Base-by-base conservation (phyloP, 2,113 vertebrate species). In the Cacatua alba region DNA sequence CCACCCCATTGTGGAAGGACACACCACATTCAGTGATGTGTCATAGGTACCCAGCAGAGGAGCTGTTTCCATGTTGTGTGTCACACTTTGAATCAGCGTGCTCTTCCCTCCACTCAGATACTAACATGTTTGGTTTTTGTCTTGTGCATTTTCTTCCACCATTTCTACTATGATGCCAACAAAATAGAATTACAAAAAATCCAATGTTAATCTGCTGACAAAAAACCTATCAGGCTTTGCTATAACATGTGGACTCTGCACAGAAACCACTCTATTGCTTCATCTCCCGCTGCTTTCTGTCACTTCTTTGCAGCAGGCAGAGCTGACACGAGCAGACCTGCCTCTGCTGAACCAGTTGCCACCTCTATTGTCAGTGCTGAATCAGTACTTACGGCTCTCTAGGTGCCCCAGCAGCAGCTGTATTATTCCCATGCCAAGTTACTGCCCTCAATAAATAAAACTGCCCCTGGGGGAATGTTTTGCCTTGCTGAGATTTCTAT, bases 31-130 rank as follows among this genome's bases (percentile, higher is more conserved):
- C n/a, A 80, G 29, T 37, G 75, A 44, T 44, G n/a, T 7, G 25
- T 16, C 17, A 0, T 0, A 65, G 35, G 35, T 7, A 29, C 29
- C 20, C 20, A 28, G 28, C 0, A 0, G 49, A 55, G 51, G 29
- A 82, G 20, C 31, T 64, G 20, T 35, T 80, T 39, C 55, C 13
- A 4, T 14, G 11, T 43, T 16, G 7, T 17, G 72, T 9, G 3
- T 65, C 63, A 62, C 2, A 19, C 52, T 33, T 44, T 26, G 67
- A 80, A 43, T 26, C 25, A n/a, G 16, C 33, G 39, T 0, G 1
- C 21, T 35, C 35, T 33, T 76, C 46, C 26, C 52, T 55, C 74
- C 25, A 37, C 0, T 2, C 24, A 28, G 24, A 43, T 18, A 35
- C 2, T 6, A 71, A 13, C 26, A 39, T 3, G 1, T 68, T 46